Conservation (phyloP, 2,113 vertebrate species). For the Thoracochromis brauschi region DNA sequence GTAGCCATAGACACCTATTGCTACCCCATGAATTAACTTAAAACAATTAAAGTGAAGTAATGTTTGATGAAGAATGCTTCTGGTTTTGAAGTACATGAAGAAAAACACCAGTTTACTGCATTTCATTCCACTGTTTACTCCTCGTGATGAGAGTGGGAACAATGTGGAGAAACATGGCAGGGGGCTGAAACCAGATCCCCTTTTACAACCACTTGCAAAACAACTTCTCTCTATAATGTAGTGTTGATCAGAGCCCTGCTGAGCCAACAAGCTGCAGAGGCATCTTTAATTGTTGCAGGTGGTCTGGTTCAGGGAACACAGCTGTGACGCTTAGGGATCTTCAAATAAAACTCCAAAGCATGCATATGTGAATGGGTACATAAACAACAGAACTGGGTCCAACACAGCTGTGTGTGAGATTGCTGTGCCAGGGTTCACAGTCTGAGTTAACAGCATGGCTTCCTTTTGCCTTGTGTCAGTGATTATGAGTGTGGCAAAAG, state of each 20-base stretch:
- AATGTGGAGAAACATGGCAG: neutral
- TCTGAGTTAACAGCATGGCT: slow-evolving; percentile 40
- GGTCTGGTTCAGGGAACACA: slow-evolving; percentile 53
- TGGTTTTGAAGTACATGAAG: neutral
- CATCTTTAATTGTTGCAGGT: slow-evolving; percentile 70
- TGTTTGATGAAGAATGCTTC: neutral
- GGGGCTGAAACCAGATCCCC: slow-evolving; percentile 28
- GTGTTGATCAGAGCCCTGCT: slow-evolving; percentile 45
- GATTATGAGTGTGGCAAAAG: neutral
- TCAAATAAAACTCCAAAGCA: slow-evolving; percentile 68
- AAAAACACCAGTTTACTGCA: neutral
- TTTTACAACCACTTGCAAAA: slow-evolving; percentile 46
- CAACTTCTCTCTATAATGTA: slow-evolving; percentile 34
- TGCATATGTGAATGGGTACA: slow-evolving; percentile 59
- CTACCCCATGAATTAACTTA: neutral
- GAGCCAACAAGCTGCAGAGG: slow-evolving; percentile 45
- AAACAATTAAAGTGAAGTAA: neutral
- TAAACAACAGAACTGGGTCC: slow-evolving; percentile 55
- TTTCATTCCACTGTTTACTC: neutral
- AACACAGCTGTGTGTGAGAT: slow-evolving; percentile 55
- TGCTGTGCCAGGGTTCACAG: slow-evolving; percentile 36
- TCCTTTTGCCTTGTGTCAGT: slow-evolving; percentile 22
- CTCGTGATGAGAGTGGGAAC: slow-evolving; percentile 1
- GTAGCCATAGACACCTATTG: neutral
- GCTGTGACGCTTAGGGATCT: slow-evolving; percentile 58